Percentiles rank a stretch among this genome's conserved stretches.
phyloP scores from a whole-genome alignment of 37 sponge, comb jelly and placozoan genomes.

The Aplysina aerophoba region DNA sequence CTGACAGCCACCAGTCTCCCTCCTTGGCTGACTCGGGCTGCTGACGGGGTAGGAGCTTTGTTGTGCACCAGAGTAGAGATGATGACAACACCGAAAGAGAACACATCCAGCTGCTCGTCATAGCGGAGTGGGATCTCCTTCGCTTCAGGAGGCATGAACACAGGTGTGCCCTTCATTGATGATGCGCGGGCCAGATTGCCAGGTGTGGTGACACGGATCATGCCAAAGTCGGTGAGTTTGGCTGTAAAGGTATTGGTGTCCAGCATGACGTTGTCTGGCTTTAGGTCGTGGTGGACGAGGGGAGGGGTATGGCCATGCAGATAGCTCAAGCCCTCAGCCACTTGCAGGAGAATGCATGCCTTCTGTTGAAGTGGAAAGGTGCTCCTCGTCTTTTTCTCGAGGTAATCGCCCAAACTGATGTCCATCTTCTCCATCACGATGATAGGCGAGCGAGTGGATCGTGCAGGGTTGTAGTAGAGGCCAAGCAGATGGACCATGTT shows the following conservation, averaged over 20 bases:
- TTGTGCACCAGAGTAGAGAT: not conserved
- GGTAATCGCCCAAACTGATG: not conserved
- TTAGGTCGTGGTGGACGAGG: not conserved
- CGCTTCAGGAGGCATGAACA: not conserved
- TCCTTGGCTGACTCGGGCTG: not conserved
- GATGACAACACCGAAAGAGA: not conserved
- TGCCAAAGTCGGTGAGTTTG: not conserved
- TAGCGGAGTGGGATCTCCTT: not conserved
- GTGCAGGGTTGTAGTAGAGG: not conserved
- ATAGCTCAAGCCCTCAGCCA: not conserved
- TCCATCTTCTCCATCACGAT: constrained; percentile 1
- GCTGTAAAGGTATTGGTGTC: not conserved
- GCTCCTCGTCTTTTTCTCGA: not conserved
- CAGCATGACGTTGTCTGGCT: not conserved
- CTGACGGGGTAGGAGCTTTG: not conserved
- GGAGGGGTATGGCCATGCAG: not conserved
- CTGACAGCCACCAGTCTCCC: not conserved
- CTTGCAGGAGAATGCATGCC: not conserved
- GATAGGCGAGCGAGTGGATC: not conserved
- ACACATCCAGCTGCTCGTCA: not conserved
- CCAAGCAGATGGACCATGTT: not conserved
- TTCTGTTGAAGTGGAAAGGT: not conserved
- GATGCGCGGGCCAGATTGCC: not conserved
- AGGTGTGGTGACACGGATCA: not conserved
- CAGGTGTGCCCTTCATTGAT: not conserved